phyloP scores from a whole-genome alignment of 2,888 invertebrate genomes.

The Aphidius colemani region DNA sequence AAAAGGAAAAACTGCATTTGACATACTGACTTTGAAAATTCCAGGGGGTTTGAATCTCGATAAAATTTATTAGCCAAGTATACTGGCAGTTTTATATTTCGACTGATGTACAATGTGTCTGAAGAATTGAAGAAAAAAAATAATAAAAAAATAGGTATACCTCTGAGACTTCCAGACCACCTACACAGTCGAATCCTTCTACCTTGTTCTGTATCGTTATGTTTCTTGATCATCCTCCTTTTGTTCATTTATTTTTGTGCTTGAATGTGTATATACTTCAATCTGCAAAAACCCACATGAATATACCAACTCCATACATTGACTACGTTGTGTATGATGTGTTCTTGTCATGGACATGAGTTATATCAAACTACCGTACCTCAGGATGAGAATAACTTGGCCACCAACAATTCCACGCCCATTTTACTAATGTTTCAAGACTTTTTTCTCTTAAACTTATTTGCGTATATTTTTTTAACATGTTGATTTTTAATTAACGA shows the following conservation, averaged over 20 bases:
- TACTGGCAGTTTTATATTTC: constrained; percentile 26
- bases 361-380: constrained; percentile 12
- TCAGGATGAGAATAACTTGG: neutral
- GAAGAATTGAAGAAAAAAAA: constrained; percentile 11
- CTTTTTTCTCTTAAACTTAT: neutral
- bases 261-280: constrained; percentile 3
- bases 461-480: neutral
- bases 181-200: constrained; percentile 32
- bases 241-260: neutral
- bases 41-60: constrained; percentile 15
- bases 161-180: constrained; percentile 29
- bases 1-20: neutral
- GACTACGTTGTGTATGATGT: constrained; percentile 11
- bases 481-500: neutral
- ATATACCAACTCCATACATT: neutral
- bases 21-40: constrained; percentile 15
- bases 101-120: constrained; percentile 25
- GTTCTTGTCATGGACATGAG: constrained; percentile 15
- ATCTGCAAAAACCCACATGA: constrained; percentile 2
- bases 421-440: constrained; percentile 2
- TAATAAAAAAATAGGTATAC: constrained; percentile 13
- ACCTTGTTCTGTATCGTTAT: constrained; percentile 30
- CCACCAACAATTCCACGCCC: constrained; percentile 5
- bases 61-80: constrained; percentile 29
- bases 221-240: constrained; percentile 22